Evolutionary conservation across 2,888 invertebrate genomes (phyloP), one percentile per base, ranked within the genome.

Genomic region (Camponotus fellah): DNA sequence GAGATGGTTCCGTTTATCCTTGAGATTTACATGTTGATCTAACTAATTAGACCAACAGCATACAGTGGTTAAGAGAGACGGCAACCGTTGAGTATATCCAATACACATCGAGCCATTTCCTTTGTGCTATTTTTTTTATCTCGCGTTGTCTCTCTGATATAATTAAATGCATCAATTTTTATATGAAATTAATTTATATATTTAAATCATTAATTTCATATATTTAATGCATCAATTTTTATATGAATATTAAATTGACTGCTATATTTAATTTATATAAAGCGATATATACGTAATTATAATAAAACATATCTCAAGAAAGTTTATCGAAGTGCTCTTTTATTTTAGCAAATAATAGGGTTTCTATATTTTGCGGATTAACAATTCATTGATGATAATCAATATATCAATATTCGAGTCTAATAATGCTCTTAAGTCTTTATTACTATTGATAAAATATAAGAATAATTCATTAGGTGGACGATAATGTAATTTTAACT

Each of bases 1-100:
- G 85, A 89, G 87, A 74, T 85, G 84, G 85, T 74, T 77, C 86
- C 87, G 88, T 92, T 91, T 93, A 88, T 88, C 85, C 90, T 87
- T 74, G 75, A 88, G 83, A 91, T 92, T 90, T 91, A 87, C 87
- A 88, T 93, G 92, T 93, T 93, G 93, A 93, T 92, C 92, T 91
- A 91, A 91, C 91, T 92, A 93, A 92, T 92, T 92, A 92, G 62
- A 75, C 56, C 77, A 81, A 74, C 64, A 69, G 80, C 82, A 64
- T 68, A 56, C 74, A 71, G 17, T 46, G 21, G 43, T 46, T 58
- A 69, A 71, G 60, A 71, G 46, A 71, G 46, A 69, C 56, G 40
- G 3, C 17, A 60, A 17, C 40, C 53, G 76, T 53, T 40, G 37
- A 53, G 12, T 12, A 40, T 40, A 2, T 68, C 17, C 40, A 66